A percentile compares a stretch with the other conserved stretches of the same genome.
phyloP scores from a whole-genome alignment of 2,888 invertebrate genomes.

The Drosophila nigricruria region DNA sequence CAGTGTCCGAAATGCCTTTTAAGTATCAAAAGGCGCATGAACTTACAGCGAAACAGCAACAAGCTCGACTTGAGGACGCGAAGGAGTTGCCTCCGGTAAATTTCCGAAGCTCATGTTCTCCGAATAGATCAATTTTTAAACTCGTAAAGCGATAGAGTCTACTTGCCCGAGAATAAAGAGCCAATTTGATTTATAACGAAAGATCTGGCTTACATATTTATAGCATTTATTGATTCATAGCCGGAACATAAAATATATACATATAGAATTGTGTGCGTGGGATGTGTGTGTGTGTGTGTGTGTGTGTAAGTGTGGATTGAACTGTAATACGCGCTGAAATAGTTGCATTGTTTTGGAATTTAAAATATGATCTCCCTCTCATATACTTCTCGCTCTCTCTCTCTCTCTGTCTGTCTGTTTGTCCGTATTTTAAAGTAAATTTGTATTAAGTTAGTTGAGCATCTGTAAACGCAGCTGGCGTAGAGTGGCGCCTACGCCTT shows the following conservation, averaged over 20 bases:
- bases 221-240: conserved; percentile 29
- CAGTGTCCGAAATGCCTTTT: no score
- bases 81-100: no score
- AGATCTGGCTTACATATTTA: neutral
- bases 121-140: no score
- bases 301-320: neutral
- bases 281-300: neutral
- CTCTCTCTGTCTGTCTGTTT: neutral
- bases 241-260: conserved; percentile 48
- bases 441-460: conserved; percentile 8
- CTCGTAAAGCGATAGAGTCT: no score
- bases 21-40: no score
- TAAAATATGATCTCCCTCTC: neutral
- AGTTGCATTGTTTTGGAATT: conserved; percentile 31
- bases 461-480: conserved; percentile 32
- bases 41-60: no score
- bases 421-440: neutral
- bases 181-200: no score
- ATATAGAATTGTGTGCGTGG: conserved; percentile 2
- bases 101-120: no score
- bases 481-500: neutral
- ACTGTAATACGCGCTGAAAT: conserved; percentile 25
- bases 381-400: neutral
- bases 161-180: no score
- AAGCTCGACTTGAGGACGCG: no score